A percentile compares a stretch with the other conserved stretches of the same genome.
These are phyloP conservation scores for Drosophila repleta DNA, from an alignment of 1,140 invertebrate genomes.

Conservation along the genomic window DNA sequence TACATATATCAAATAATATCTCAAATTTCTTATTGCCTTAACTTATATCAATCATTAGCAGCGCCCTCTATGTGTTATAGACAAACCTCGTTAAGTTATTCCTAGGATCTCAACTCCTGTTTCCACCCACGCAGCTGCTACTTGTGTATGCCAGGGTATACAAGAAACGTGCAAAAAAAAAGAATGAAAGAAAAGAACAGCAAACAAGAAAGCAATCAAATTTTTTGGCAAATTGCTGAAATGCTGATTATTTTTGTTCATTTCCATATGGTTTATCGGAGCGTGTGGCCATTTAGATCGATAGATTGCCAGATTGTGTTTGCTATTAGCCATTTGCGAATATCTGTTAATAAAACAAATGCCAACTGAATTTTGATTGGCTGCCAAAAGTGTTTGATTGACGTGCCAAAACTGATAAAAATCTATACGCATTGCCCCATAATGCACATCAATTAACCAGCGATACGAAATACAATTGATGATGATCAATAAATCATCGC, in stretches of 20 bases:
- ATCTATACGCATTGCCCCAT: not conserved
- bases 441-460: too few relatives aligned
- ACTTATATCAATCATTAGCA: too few relatives aligned
- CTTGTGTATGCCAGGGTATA: not conserved
- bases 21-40: too few relatives aligned
- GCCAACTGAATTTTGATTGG: conserved; percentile 32
- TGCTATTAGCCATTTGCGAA: conserved; percentile 25
- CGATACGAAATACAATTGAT: too few relatives aligned
- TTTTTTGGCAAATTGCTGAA: not conserved
- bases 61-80: too few relatives aligned
- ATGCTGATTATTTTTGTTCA: not conserved
- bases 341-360: conserved; percentile 27
- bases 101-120: too few relatives aligned
- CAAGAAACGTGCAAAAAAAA: too few relatives aligned
- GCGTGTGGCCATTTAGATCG: too few relatives aligned
- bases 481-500: too few relatives aligned
- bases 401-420: not conserved
- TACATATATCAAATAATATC: too few relatives aligned
- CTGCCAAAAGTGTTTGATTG: conserved; percentile 3
- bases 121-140: not conserved
- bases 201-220: not conserved
- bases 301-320: not conserved
- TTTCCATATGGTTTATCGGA: conserved; percentile 7
- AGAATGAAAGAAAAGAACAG: not conserved
- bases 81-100: too few relatives aligned